Evolutionary conservation across 1,140 invertebrate species (phyloP), one percentile per base, ranked within the genome.

Genomic region (Galendromus occidentalis): DNA sequence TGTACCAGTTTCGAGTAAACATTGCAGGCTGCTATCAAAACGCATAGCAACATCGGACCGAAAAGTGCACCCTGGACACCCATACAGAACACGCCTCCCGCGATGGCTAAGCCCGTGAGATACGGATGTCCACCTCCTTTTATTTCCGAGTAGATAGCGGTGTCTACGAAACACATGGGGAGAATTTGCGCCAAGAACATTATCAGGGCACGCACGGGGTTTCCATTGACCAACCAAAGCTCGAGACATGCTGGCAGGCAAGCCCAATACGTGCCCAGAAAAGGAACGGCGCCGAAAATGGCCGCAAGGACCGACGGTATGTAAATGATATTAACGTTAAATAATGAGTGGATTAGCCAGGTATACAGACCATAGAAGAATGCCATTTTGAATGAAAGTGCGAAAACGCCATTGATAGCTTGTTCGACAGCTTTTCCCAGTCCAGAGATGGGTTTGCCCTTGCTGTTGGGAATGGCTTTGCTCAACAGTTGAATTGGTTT

Each of bases 121-220:
- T 98, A 98, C 0, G 95, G 94, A 80, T 98, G 94, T 28, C 92
- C 90, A 12, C 87, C 88, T 66, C 91, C 90, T 80, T 95, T 93
- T 45, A 98, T 94, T 79, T 98, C 94, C 65, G 86, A 86, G 72
- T 98, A 97, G 69, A 98, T 94, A 17, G 91, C 85, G 2, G 89
- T 88, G 73, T 98, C 92, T 7, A 97, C 87, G 69, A 82, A 77
- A 65, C 84, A 87, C n/a, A 87, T 86, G 1, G 94, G 91, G 25
- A 92, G 78, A 71, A 96, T 84, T 72, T 95, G 91, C 55, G 84
- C 85, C 6, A 87, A 73, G 2, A 89, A 80, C 68, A 98, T 84
- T 0, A 89, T 70, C 30, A 89, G 73, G 0, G 92, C 84, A 67
- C 69, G 64, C 51, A 86, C 78, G 67, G 83, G 81, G 68, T 86